Percentiles rank a stretch among this genome's conserved stretches.
Conservation (phyloP, 1,140 invertebrate species). For the Drosophila malerkotliana region DNA sequence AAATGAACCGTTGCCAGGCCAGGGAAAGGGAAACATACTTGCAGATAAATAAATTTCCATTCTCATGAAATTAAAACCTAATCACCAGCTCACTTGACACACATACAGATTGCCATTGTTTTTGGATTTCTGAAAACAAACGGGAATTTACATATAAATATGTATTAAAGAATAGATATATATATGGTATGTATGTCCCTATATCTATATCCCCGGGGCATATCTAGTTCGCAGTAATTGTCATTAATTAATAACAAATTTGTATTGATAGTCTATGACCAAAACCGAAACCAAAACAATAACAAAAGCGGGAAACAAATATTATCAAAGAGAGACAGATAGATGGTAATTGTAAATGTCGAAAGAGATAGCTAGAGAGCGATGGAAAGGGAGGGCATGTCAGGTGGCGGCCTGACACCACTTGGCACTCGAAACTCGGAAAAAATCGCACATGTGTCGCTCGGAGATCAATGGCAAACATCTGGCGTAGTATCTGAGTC, state of each 20-base stretch:
- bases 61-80: not conserved
- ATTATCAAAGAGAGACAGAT: not conserved
- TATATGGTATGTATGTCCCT: not conserved
- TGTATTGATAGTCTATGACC: constrained; percentile 26
- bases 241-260: constrained; percentile 51
- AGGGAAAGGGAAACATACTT: constrained; percentile 2
- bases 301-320: not conserved
- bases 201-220: constrained; percentile 27
- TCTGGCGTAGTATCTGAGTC: constrained; percentile 22
- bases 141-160: constrained; percentile 2
- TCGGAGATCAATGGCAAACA: constrained; percentile 47
- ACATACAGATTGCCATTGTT: constrained; percentile 7
- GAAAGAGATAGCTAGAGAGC: not conserved
- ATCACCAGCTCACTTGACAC: constrained; percentile 31
- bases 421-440: constrained; percentile 53
- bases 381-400: not conserved
- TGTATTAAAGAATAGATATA: not conserved
- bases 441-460: constrained; percentile 37
- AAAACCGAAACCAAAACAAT: constrained; percentile 33
- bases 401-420: constrained; percentile 55
- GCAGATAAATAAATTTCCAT: constrained; percentile 9
- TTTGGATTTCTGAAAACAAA: not conserved
- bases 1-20: constrained; percentile 31
- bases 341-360: too few relatives aligned
- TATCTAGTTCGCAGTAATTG: constrained; percentile 33